Evolutionary conservation across 2,888 invertebrate species (phyloP), one percentile per base, ranked within the genome.

Genomic region (Chironomus riparius): DNA sequence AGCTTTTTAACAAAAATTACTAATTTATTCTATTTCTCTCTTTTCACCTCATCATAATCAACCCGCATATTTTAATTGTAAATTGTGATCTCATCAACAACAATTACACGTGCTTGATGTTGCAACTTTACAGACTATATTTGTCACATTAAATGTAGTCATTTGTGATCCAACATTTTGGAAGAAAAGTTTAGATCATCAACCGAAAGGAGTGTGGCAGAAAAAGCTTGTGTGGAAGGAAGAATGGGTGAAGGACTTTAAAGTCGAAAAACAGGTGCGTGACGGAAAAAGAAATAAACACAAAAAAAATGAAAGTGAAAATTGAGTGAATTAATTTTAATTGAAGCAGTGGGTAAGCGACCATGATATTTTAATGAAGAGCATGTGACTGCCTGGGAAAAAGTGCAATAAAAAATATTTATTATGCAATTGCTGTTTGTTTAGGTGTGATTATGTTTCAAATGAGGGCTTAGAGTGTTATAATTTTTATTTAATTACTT

Each of bases 181-280:
- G 22, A 65, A 74, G 15, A 74, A 74, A 18, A 38, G 69, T 72
- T 5, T 5, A 18, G 76, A 77, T 24, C 61, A 77, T 81, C 82
- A 78, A 47, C 90, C 91, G 77, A 85, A 87, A 80, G 92, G 92
- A 77, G 88, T 89, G 79, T 92, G 91, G 92, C 91, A 92, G 82
- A 93, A 92, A 83, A 93, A 92, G 83, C 86, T 93, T 68, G 88
- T 88, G 38, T 94, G 93, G 93, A 93, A 93, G 83, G 90, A 91
- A 77, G 92, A 92, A 79, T 92, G 91, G 91, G 81, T 82, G 4
- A 82, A 83, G 78, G 81, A 72, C 13, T 72, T 22, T 12, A 72
- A 72, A 62, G 18, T 47, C 0, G 72, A 28, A 7, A 72, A 72
- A 21, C 72, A 72, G 56, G 71, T 48, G 47, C 38, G 71, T 71